These are phyloP conservation scores for Clitarchus hookeri DNA, from an alignment of 2,888 invertebrate genomes.

Conservation along the genomic window DNA sequence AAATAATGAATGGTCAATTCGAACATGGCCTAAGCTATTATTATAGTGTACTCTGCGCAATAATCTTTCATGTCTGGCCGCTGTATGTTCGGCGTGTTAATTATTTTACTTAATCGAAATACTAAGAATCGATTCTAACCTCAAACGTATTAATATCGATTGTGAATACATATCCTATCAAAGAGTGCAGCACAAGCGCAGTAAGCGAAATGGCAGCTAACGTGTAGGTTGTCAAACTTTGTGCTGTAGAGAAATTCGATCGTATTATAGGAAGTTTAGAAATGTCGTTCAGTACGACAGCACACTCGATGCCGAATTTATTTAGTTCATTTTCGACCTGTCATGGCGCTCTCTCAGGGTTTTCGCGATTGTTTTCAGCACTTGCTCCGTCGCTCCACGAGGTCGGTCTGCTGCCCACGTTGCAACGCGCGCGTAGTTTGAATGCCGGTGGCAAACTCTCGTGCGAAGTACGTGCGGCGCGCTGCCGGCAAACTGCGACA, in stretches of 20 bases:
- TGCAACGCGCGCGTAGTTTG: constrained; percentile 1
- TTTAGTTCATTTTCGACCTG: neutral
- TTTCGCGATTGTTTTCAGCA: neutral
- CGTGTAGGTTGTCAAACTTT: neutral
- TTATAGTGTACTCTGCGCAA: too few species aligned
- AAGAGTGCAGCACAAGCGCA: too few species aligned
- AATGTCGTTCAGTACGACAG: neutral
- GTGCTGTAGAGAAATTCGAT: too few species aligned
- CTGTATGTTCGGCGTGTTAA: too few species aligned
- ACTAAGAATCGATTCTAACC: too few species aligned
- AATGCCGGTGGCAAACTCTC: neutral
- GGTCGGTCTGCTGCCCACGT: neutral
- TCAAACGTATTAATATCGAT: too few species aligned
- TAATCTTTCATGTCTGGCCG: too few species aligned
- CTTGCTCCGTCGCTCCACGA: neutral
- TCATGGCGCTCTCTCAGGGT: neutral
- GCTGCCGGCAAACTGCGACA: neutral
- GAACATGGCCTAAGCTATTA: too few species aligned
- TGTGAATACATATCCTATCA: too few species aligned
- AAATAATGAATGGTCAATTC: too few species aligned
- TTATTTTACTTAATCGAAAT: too few species aligned
- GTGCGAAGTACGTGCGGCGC: neutral
- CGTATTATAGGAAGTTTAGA: neutral
- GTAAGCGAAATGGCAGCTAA: neutral
- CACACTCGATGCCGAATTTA: neutral